Conservation (phyloP, 2,113 vertebrate species). For the Tretioscincus oriximinensis region DNA sequence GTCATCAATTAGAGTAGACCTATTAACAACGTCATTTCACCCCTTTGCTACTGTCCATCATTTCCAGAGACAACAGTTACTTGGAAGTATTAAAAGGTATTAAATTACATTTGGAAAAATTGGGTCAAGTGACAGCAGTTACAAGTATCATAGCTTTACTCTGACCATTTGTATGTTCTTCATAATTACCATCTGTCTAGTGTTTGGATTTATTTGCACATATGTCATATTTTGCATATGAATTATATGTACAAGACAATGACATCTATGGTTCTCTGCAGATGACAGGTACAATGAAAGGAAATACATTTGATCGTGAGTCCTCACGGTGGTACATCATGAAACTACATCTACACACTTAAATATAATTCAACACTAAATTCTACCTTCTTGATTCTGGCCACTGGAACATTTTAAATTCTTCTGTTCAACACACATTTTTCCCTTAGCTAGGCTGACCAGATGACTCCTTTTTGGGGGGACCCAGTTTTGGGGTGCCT, state of each 20-base stretch:
- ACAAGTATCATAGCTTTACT: conserved; percentile 2
- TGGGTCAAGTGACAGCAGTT: not conserved
- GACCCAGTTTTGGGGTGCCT: not conserved
- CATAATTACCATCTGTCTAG: not conserved
- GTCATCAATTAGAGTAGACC: not conserved
- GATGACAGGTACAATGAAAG: not conserved
- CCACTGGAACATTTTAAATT: not conserved
- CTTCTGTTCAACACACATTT: not conserved
- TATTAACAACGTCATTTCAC: not conserved
- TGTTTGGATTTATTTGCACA: not conserved
- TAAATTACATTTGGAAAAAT: not conserved
- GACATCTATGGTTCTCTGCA: not conserved
- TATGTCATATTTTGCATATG: not conserved
- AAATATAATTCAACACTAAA: not conserved
- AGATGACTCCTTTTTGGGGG: too few species aligned
- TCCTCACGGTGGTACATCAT: not conserved
- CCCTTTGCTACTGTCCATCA: conserved; percentile 7
- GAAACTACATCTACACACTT: not conserved
- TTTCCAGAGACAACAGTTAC: conserved; percentile 11
- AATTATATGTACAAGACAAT: not conserved
- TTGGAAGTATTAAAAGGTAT: not conserved
- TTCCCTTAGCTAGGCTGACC: not conserved
- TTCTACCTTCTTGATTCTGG: not conserved
- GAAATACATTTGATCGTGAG: not conserved
- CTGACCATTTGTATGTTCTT: conserved; percentile 7